Evolutionary conservation across 2,113 vertebrate species (phyloP), one percentile per base, ranked within the genome.

Genomic region (Xenopus borealis): DNA sequence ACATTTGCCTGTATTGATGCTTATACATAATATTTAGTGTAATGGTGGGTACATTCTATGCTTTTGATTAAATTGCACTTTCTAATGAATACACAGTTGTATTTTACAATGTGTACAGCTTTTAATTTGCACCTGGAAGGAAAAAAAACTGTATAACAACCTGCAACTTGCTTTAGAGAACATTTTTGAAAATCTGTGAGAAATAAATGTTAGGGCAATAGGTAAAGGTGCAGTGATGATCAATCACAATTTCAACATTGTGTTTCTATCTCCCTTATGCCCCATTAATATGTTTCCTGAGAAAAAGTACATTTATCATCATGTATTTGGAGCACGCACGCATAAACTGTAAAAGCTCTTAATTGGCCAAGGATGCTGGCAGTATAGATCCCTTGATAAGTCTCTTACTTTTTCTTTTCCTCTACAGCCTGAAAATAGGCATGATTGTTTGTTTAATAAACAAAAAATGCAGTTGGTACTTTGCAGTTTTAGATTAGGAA

Each of bases 251-350:
- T 75, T 40, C 16, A 59, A 50, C 50, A 44, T 66, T 66, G 52
- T 66, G 52, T 52, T 67, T n/a, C 13, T 50, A 67, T 67, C 40
- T 75, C 64, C 53, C 72, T 50, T 18, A 58, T 73, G 72, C 40
- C 30, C 50, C 52, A 59, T 73, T 66, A 73, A 66, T 65, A 65
- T 66, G 53, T 66, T 73, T 73, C 63, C 27, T 55, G 52, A 58
- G 72, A 30, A 73, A 73, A 73, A 27, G 40, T n/a, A 66, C 63
- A 73, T 73, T 73, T 73, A 66, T 73, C 33, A 73, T 61, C 46
- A 50, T 61, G 64, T 75, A 61, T 75, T 75, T 67, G 46, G 63
- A 61, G 64, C 72, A 67, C 30, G 14, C 18, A 45, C 50, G 55
- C 47, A 72, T 44, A 30, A 73, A 27, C 58, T 61, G 12, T 59